Conservation (phyloP, 1,140 invertebrate genomes). For the Diorhabda sublineata region DNA sequence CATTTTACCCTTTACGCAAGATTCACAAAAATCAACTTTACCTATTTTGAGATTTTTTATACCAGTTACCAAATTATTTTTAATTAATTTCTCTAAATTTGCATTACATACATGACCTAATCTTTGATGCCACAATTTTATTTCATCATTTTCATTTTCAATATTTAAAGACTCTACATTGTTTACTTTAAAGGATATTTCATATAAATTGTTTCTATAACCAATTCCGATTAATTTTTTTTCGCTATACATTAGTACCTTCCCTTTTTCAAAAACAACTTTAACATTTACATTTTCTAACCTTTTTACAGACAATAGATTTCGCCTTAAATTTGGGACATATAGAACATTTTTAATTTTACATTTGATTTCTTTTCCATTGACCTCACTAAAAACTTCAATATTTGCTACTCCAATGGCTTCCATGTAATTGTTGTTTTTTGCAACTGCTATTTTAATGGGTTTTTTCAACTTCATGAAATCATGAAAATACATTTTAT, state of each 20-base stretch:
- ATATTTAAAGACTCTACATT: not conserved
- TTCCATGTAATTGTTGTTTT: conserved; percentile 5
- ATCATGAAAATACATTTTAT: not conserved
- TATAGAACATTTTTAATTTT: not conserved
- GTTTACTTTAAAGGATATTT: too few species aligned
- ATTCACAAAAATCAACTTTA: conserved; percentile 28
- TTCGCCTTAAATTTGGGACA: not conserved
- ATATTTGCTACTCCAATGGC: conserved; percentile 11
- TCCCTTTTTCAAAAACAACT: not conserved
- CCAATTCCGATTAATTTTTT: not conserved
- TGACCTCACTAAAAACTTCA: not conserved
- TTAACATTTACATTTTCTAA: not conserved
- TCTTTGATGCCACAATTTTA: conserved; percentile 21
- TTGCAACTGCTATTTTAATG: not conserved
- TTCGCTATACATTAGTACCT: not conserved
- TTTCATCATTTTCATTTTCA: not conserved
- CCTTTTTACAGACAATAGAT: not conserved
- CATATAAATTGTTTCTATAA: too few species aligned
- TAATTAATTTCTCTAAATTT: conserved; percentile 19
- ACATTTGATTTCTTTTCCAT: not conserved
- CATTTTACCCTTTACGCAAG: conserved; percentile 34
- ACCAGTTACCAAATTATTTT: not conserved
- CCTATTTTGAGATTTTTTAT: conserved; percentile 8
- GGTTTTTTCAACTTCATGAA: not conserved
- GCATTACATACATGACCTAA: conserved; percentile 24